Evolutionary conservation across 1,140 invertebrate species (phyloP).

Genomic region (Drosophila orosa): DNA sequence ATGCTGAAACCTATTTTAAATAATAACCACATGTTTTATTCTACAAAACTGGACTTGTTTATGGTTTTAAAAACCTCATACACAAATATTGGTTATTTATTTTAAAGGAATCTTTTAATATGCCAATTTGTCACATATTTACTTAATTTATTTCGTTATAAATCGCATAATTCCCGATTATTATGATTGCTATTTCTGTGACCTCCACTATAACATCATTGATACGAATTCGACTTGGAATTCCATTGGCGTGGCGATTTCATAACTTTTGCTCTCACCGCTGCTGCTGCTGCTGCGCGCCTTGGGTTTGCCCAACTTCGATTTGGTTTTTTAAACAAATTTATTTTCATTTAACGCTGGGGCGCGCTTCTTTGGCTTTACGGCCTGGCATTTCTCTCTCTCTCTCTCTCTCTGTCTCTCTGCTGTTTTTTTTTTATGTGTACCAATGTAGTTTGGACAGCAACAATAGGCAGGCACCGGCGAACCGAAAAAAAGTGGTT

Average conservation of each 20-base stretch:
- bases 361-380: conserved; percentile 54
- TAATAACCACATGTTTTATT: too few species aligned
- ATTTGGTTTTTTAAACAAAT: conserved; percentile 58
- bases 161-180: not conserved
- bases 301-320: conserved; percentile 54
- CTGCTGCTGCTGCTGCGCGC: conserved; percentile 50
- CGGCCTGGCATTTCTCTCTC: conserved; percentile 49
- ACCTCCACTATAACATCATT: conserved; percentile 47
- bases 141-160: too few species aligned
- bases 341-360: conserved; percentile 58
- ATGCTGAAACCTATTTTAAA: too few species aligned
- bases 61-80: too few species aligned
- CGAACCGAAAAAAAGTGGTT: conserved; percentile 72
- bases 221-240: conserved; percentile 61
- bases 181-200: not conserved
- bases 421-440: conserved; percentile 33
- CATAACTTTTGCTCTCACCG: conserved; percentile 70
- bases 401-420: conserved; percentile 30
- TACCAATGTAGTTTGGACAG: conserved; percentile 44
- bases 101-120: not conserved
- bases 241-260: conserved; percentile 76
- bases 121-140: not conserved
- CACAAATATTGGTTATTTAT: too few species aligned
- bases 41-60: too few species aligned
- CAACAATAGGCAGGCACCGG: conserved; percentile 62